Conservation (phyloP, 2,113 vertebrate species). For the Myotis brandtii region DNA sequence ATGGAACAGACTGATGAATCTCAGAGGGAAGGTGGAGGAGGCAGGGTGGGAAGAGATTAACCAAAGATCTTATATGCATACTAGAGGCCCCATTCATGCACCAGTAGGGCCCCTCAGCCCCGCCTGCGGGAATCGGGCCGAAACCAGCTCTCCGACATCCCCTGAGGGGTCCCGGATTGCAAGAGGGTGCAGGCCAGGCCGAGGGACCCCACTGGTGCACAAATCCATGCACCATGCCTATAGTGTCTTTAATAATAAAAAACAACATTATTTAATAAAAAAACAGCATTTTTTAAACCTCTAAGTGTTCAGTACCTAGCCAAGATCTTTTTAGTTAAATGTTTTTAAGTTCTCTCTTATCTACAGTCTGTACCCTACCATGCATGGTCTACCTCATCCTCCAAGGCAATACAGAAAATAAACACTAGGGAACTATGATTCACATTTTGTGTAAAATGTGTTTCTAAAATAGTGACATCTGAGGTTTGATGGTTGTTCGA, state of each 20-base stretch:
- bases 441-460: background rate
- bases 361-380: background rate
- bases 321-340: background rate
- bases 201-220: no score
- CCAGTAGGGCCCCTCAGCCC: no score
- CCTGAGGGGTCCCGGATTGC: no score
- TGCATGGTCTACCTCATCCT: background rate
- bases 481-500: no score
- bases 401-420: background rate
- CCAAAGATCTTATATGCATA: no score
- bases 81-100: no score
- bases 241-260: background rate
- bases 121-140: rapidly evolving
- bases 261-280: background rate
- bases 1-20: no score
- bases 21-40: no score
- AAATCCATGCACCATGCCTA: no score
- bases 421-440: background rate
- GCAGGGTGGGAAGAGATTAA: no score
- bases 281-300: background rate
- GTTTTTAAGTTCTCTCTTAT: background rate
- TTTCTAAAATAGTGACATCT: background rate
- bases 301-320: background rate
- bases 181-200: no score
- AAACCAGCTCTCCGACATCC: no score